phyloP scores from a whole-genome alignment of 2,888 invertebrate species.

The Microctonus brassicae region DNA sequence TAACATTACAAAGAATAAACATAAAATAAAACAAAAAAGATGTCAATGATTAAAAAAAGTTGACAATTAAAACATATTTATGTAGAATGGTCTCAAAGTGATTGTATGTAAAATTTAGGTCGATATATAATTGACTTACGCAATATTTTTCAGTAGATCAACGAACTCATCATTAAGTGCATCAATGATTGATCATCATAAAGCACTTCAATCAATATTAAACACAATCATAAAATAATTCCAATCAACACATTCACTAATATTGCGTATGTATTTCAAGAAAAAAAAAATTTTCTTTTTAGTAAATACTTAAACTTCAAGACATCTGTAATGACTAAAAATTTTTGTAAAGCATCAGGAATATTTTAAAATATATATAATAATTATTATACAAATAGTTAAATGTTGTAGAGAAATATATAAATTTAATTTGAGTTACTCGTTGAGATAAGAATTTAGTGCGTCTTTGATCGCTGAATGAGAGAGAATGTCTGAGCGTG shows the following conservation, averaged over 20 bases:
- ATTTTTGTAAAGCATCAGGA: too few species aligned
- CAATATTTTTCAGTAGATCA: slow-evolving; percentile 11
- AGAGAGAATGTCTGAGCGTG: neutral
- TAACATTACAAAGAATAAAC: neutral
- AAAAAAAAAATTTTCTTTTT: too few species aligned
- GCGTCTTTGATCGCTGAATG: neutral
- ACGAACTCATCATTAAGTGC: slow-evolving; percentile 9
- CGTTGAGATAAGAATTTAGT: neutral
- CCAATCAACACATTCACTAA: neutral
- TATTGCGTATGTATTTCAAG: too few species aligned
- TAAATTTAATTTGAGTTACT: neutral
- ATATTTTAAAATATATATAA: too few species aligned
- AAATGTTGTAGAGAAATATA: too few species aligned
- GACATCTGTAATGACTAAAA: too few species aligned
- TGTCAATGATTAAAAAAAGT: neutral
- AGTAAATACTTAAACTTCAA: too few species aligned
- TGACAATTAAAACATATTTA: neutral
- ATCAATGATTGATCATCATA: neutral
- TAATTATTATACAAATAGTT: neutral
- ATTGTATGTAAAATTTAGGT: slow-evolving; percentile 13
- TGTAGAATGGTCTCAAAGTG: neutral
- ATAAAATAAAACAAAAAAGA: neutral
- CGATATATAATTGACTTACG: slow-evolving; percentile 15
- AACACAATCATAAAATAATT: neutral
- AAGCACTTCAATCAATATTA: slow-evolving; percentile 3